Conservation (phyloP, 2,797 vertebrate species). For the Denticeps clupeoides region DNA sequence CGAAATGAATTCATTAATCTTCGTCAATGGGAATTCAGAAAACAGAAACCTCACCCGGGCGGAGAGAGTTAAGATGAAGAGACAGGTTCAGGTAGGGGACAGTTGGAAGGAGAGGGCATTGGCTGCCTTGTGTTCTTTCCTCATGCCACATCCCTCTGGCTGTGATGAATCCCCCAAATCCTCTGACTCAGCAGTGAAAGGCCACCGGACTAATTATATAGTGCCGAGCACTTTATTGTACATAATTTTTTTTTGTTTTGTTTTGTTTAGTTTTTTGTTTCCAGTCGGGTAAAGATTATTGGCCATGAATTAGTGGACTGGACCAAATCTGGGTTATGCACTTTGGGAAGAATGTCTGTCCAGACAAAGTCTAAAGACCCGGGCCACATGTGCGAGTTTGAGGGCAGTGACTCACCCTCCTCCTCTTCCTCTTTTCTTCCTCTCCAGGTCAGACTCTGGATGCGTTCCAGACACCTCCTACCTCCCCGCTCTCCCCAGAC, state of each 20-base stretch:
- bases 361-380: constrained; percentile 9
- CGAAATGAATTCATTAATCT: too few species aligned
- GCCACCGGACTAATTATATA: constrained; percentile 50
- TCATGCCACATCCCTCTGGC: constrained; percentile 38
- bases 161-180: constrained; percentile 65
- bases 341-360: constrained; percentile 29
- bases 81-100: too few species aligned
- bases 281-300: too few species aligned
- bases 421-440: neutral
- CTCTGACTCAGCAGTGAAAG: constrained; percentile 44
- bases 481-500: constrained; percentile 39
- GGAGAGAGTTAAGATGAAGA: too few species aligned
- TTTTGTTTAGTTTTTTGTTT: too few species aligned
- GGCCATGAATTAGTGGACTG: too few species aligned
- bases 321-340: constrained; percentile 15
- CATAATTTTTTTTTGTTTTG: neutral
- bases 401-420: neutral
- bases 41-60: too few species aligned
- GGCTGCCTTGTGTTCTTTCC: constrained; percentile 45
- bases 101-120: too few species aligned
- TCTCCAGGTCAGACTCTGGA: constrained; percentile 41
- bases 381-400: neutral
- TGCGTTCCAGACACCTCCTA: constrained; percentile 56
- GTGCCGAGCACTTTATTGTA: constrained; percentile 31
- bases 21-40: too few species aligned